Evolutionary conservation across 1,140 invertebrate genomes (phyloP).

Genomic region (Drosophila tropicalis): DNA sequence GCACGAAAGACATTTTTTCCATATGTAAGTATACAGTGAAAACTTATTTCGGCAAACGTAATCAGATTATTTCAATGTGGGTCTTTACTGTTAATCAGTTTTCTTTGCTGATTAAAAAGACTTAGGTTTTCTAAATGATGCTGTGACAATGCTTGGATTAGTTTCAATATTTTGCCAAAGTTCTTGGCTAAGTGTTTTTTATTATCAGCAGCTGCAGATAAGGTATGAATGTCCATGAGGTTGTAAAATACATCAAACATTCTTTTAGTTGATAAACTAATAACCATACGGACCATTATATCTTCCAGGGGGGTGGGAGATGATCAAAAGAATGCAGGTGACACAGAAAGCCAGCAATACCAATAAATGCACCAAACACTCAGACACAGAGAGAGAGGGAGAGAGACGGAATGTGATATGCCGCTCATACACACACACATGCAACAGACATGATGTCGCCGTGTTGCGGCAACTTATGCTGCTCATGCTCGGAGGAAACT

Average conservation of each 20-base stretch:
- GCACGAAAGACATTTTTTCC: not conserved
- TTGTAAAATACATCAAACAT: not conserved
- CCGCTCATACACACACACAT: slow-evolving; percentile 14
- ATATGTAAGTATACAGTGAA: not conserved
- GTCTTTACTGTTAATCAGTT: not conserved
- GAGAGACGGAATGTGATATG: not conserved
- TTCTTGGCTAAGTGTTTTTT: not conserved
- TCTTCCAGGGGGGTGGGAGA: not conserved
- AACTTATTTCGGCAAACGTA: too few relatives aligned
- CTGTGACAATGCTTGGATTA: not conserved
- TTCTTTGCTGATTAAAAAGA: too few relatives aligned
- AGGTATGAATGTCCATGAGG: not conserved
- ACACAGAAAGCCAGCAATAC: slow-evolving; percentile 10
- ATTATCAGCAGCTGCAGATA: not conserved
- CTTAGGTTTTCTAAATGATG: not conserved
- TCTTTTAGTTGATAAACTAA: not conserved
- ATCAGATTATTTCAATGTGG: too few relatives aligned
- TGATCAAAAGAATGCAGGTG: slow-evolving; percentile 20
- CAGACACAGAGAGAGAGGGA: slow-evolving; percentile 6
- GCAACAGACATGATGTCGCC: slow-evolving; percentile 39
- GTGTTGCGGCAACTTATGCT: slow-evolving; percentile 40
- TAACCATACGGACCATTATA: not conserved
- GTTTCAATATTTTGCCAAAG: not conserved
- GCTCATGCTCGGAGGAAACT: slow-evolving; percentile 48
- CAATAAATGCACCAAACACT: slow-evolving; percentile 27